These are phyloP conservation scores for Chaunax sp. DNA, from an alignment of 2,797 vertebrate genomes.

Conservation along the genomic window DNA sequence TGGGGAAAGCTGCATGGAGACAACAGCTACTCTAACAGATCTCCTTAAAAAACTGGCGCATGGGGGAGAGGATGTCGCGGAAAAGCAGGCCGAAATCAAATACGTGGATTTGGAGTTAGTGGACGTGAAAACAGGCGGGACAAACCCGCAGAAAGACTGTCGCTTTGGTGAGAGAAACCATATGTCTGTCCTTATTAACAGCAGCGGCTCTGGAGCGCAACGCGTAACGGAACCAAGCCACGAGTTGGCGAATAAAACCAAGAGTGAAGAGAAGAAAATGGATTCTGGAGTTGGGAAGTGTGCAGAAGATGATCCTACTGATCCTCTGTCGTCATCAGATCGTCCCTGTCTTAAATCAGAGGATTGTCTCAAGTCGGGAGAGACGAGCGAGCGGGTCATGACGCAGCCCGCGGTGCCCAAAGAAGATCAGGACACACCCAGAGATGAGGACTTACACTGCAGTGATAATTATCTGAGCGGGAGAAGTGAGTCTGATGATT, in stretches of 20 bases:
- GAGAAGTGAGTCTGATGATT: constrained; percentile 61
- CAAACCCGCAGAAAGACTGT: constrained; percentile 42
- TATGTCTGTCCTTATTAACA: constrained; percentile 38
- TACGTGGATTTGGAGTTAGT: constrained; percentile 77
- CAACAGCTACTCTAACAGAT: constrained; percentile 27
- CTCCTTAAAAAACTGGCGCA: constrained; percentile 32
- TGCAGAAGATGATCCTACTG: constrained; percentile 19
- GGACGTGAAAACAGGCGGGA: constrained; percentile 32
- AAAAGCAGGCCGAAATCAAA: constrained; percentile 56
- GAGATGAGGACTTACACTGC: constrained; percentile 65
- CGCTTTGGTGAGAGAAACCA: constrained; percentile 47
- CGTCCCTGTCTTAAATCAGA: constrained; percentile 26
- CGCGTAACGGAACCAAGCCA: constrained; percentile 42
- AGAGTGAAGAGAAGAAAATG: constrained; percentile 4
- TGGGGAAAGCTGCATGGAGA: constrained; percentile 54
- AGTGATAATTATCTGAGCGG: constrained; percentile 52
- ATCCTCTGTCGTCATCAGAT: constrained; percentile 32
- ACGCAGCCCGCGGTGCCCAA: constrained; percentile 39
- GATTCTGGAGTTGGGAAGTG: constrained; percentile 4
- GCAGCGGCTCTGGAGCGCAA: constrained; percentile 23
- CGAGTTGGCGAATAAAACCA: constrained; percentile 1
- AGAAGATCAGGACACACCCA: constrained; percentile 58
- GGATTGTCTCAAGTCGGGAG: constrained; percentile 47
- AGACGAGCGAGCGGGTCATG: constrained; percentile 40
- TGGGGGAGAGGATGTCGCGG: constrained; percentile 22